Percentiles rank a stretch among this genome's conserved stretches.
These are phyloP conservation scores for Chalcis sispes DNA, from an alignment of 2,888 invertebrate genomes.

Conservation along the genomic window DNA sequence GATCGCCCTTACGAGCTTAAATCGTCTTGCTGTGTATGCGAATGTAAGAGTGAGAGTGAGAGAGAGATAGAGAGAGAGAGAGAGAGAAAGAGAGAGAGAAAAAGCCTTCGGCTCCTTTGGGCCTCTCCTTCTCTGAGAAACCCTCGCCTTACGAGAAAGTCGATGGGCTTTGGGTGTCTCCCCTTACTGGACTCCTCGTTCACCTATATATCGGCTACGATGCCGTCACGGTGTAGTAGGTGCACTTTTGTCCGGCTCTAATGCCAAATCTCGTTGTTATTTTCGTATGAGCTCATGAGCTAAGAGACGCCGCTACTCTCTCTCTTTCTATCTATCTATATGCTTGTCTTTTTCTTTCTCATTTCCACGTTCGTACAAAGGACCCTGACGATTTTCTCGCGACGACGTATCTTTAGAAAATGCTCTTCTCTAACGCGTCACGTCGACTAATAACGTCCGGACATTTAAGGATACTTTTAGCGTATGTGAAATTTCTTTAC, in stretches of 20 bases:
- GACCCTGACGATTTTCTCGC: constrained; percentile 11
- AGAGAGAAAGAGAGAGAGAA: too few relatives aligned
- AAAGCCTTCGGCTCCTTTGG: too few relatives aligned
- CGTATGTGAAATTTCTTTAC: too few relatives aligned
- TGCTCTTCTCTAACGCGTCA: too few relatives aligned
- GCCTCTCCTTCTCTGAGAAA: too few relatives aligned
- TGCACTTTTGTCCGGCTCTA: constrained; percentile 56
- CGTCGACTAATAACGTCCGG: too few relatives aligned
- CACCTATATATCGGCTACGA: constrained; percentile 15
- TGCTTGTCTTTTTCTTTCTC: background rate
- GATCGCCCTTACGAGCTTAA: background rate
- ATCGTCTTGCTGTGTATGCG: background rate
- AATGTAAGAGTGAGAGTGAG: constrained; percentile 16
- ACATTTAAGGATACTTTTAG: too few relatives aligned
- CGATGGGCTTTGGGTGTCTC: too few relatives aligned
- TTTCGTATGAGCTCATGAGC: constrained; percentile 29
- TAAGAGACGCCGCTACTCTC: background rate
- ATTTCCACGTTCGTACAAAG: background rate
- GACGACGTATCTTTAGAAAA: background rate
- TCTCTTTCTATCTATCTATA: background rate
- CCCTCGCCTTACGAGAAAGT: too few relatives aligned
- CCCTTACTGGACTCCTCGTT: too few relatives aligned
- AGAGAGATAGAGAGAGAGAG: too few relatives aligned
- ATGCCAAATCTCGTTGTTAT: constrained; percentile 56
- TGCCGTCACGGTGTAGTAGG: constrained; percentile 35